Evolutionary conservation across 2,113 vertebrate genomes (phyloP), one percentile per base, ranked within the genome.

Genomic region (Grus americana): DNA sequence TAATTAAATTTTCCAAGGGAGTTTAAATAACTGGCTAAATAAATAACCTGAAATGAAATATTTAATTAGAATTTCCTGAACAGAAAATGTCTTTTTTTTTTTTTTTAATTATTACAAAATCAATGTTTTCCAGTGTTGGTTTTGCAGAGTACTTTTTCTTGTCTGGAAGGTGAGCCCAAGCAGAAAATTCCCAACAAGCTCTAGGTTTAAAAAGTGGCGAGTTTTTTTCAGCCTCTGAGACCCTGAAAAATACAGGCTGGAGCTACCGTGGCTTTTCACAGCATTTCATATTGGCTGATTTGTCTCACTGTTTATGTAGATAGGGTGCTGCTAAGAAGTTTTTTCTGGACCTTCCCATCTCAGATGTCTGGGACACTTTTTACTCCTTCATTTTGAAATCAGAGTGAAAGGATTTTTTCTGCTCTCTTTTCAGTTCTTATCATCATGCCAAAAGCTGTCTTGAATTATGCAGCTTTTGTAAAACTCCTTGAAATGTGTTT

Each of bases 381-480:
- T 88, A 49, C 79, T 86, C 87, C 70, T 75, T 89, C 5, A 0
- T 81, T 97, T 79, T 87, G 61, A 91, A 91, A 73, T 87, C 24
- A 76, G 68, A 95, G 47, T 76, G 73, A 93, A 97, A 91, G 40
- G 65, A 82, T 65, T 76, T 87, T 92, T 96, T 95, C 73, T 93
- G 68, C 30, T 90, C 24, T 78, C 86, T 89, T 93, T 91, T 93
- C 46, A 68, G 61, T 92, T 88, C 66, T 95, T 96, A 92, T 94
- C 76, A 82, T 81, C 72, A 54, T 67, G 90, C 86, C 83, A 92
- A 96, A 96, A 88, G 91, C 88, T 96, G 90, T 89, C 83, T 94
- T 75, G 70, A 95, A 96, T 96, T 92, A 96, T 30, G 61, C 79
- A 65, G 88, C 49, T 87, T 97, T 97, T 94, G 61, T 57, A 93